Percentiles rank a stretch among this genome's conserved stretches.
These are phyloP conservation scores for Scomberomorus guttatus DNA, from an alignment of 2,797 vertebrate genomes.

Conservation along the genomic window DNA sequence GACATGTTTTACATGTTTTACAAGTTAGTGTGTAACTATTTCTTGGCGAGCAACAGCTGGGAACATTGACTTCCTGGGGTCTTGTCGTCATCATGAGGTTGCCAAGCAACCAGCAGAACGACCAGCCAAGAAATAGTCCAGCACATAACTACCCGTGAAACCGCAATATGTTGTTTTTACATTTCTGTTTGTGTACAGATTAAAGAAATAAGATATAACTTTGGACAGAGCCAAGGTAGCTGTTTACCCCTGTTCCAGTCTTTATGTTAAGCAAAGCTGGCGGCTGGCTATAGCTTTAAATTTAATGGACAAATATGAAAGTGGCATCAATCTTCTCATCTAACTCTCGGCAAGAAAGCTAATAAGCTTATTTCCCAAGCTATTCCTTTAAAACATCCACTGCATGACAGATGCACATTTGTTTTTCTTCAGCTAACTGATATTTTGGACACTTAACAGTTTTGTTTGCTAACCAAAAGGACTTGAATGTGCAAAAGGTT, in stretches of 20 bases:
- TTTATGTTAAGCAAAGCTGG: not conserved
- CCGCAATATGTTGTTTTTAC: not conserved
- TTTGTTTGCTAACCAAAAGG: not conserved
- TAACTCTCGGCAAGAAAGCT: not conserved
- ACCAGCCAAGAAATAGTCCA: not conserved
- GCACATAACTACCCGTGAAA: not conserved
- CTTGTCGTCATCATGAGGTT: not conserved
- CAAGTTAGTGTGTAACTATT: not conserved
- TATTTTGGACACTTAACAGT: not conserved
- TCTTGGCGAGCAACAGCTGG: not conserved
- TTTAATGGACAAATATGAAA: not conserved
- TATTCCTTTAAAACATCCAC: not conserved
- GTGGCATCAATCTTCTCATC: not conserved
- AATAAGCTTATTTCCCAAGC: not conserved
- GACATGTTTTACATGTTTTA: not conserved
- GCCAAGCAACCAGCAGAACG: not conserved
- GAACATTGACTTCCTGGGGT: not conserved
- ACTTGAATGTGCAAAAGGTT: not conserved
- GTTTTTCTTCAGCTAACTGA: not conserved
- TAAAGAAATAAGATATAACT: not conserved
- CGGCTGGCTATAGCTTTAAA: not conserved
- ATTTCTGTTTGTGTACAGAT: not conserved
- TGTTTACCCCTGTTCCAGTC: not conserved
- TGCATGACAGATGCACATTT: not conserved
- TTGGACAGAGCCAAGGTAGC: not conserved